Evolutionary conservation across 2,113 vertebrate species (phyloP), one percentile per base, ranked within the genome.

Genomic region (Triplophysa tibetana): DNA sequence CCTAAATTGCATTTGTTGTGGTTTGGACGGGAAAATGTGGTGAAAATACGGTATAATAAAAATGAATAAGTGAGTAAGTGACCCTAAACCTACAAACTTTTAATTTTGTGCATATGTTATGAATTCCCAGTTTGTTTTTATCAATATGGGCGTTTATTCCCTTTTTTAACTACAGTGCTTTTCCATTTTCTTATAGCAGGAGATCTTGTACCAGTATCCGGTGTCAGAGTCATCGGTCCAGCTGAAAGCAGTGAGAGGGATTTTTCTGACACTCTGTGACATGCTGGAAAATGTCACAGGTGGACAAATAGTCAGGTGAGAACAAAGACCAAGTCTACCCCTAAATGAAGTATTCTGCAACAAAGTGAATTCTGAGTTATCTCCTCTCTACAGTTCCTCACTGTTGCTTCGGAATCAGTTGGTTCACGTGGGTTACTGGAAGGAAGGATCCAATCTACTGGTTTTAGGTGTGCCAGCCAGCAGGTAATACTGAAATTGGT

Each of bases 231-330:
- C 95, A 4, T 96, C 96, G 67, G 84, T 90, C 72, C 97, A 96
- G 89, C 93, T 99, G 82, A 98, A 95, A 88, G 95, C 93, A 61
- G 93, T 98, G 74, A 90, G 98, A 62, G 98, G 97, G 60, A 95
- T 99, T 91, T 99, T 99, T 90, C 94, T 99, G 70, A 99, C 98
- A 0, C 93, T 99, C 4, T 96, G 95, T 85, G 98, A 99, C 90
- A 96, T 98, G 95, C 88, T 99, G 93, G 96, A 96, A 90, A 96
- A 91, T 63, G 92, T 99, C 84, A 97, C 96, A 2, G 95, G 95
- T 69, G 94, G 95, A 50, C 93, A 88, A 83, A 95, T 98, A 73
- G 90, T 95, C 88, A 99, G 97, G 98, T 98, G 91, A 90, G 62
- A 3, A 9, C 16, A 23, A 16, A 21, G 1, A 66, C 29, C 13